Base-by-base conservation (phyloP, 2,888 invertebrate species). In the Morpho deidamia region DNA sequence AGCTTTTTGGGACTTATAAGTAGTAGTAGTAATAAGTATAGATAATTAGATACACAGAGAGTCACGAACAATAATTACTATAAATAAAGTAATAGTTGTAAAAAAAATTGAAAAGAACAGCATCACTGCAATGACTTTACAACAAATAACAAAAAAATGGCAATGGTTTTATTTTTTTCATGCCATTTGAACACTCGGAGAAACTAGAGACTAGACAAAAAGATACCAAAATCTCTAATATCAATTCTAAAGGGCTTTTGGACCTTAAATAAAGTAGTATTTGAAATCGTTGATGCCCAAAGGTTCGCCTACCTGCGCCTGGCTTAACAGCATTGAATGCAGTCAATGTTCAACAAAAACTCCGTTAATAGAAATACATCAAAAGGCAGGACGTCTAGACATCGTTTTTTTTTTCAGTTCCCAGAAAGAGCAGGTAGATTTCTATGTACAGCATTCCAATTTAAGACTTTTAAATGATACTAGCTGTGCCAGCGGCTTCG, bases 321-420 rank as follows among this genome's bases (percentile, higher is more conserved):
- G 79, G 77, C 35, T 32, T 80, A 83, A 83, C 84, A 74, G 68
- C 73, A 76, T 76, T 77, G 72, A 72, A 75, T 76, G 78, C 75
- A 74, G 76, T 78, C 74, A 71, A 70, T 74, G 71, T 75, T 73
- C 67, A 69, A 79, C 77, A 86, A 86, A 86, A 87, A 83, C 78
- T 62, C 74, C 79, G 78, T 71, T 72, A 78, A 78, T 80, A 82
- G 81, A 83, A 83, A 81, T 76, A 76, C 75, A 76, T 83, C 75
- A 74, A 78, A 78, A 80, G 78, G 76, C 85, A 88, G 86, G 84
- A 81, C 80, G 86, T 87, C 88, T 88, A 88, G 88, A 87, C 83
- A 65, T 74, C 70, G 63, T 72, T 83, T 83, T 80, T 50, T n/a
- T 77, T 80, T 69, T 5, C 23, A 67, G 60, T 83, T 84, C 81